Conservation (phyloP, 2,797 vertebrate species). For the Amblyopsis hoosieri region DNA sequence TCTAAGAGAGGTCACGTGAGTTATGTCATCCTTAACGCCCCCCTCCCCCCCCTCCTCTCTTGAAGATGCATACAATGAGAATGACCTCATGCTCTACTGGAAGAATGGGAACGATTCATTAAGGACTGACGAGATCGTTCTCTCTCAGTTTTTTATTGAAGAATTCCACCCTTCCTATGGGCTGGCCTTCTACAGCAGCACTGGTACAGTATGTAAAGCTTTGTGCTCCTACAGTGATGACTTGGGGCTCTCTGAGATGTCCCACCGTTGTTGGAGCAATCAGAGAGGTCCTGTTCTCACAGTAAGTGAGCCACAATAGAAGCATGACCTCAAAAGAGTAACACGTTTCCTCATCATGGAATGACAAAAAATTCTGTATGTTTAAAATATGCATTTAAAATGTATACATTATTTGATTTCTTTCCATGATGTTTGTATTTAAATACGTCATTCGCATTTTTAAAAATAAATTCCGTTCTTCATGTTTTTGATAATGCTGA, state of each 20-base stretch:
- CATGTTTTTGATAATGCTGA: too few species aligned
- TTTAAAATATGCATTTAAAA: too few species aligned
- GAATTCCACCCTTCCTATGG: conserved; percentile 93
- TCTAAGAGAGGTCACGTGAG: conserved; percentile 42
- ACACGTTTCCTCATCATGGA: conserved; percentile 1
- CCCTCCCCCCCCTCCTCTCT: conserved; percentile 53
- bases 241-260: conserved; percentile 40
- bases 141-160: conserved; percentile 94
- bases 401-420: too few species aligned
- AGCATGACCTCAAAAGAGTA: background rate
- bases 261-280: conserved; percentile 21
- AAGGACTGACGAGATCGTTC: conserved; percentile 90
- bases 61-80: conserved; percentile 92
- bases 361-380: too few species aligned
- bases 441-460: too few species aligned
- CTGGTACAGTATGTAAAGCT: conserved; percentile 77
- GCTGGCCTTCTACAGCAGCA: conserved; percentile 93
- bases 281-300: conserved; percentile 27
- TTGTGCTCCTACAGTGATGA: background rate
- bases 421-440: too few species aligned
- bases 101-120: conserved; percentile 92
- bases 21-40: background rate
- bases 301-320: background rate
- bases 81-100: conserved; percentile 94
- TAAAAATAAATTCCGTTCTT: too few species aligned